Evolutionary conservation across 2,888 invertebrate genomes (phyloP).

Genomic region (Dolichopus griseipennis): DNA sequence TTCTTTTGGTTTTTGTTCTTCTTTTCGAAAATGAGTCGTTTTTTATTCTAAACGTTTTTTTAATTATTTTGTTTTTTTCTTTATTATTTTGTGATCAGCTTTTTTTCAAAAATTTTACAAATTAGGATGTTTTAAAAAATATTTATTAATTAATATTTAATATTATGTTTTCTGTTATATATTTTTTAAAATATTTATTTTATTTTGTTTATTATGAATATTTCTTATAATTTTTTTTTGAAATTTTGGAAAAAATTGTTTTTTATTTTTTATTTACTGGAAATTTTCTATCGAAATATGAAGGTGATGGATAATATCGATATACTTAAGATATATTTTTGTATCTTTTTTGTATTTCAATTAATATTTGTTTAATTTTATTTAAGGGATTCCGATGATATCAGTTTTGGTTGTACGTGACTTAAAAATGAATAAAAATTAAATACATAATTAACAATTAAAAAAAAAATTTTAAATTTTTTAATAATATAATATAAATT

Average conservation of each 20-base stretch:
- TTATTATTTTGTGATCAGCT: background rate
- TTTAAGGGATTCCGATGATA: background rate
- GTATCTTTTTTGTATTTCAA: background rate
- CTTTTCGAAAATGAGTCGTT: background rate
- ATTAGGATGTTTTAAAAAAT: background rate
- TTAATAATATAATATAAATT: background rate
- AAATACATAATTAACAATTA: too few relatives aligned
- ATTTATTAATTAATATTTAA: background rate
- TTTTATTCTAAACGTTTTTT: background rate
- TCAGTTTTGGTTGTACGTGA: background rate
- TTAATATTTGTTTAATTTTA: background rate
- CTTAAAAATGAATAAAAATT: background rate
- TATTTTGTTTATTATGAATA: background rate
- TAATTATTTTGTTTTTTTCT: background rate
- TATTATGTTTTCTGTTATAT: background rate
- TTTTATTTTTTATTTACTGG: background rate
- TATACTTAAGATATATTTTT: conserved; percentile 1
- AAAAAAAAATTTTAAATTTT: too few relatives aligned
- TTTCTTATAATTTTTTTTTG: background rate
- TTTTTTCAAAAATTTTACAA: conserved; percentile 2
- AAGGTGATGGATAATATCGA: background rate
- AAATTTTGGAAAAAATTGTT: background rate
- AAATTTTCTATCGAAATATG: background rate
- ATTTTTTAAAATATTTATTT: too few relatives aligned
- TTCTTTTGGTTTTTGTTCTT: background rate